phyloP scores from a whole-genome alignment of 2,113 vertebrate genomes.

The Pleuronectes platessa region DNA sequence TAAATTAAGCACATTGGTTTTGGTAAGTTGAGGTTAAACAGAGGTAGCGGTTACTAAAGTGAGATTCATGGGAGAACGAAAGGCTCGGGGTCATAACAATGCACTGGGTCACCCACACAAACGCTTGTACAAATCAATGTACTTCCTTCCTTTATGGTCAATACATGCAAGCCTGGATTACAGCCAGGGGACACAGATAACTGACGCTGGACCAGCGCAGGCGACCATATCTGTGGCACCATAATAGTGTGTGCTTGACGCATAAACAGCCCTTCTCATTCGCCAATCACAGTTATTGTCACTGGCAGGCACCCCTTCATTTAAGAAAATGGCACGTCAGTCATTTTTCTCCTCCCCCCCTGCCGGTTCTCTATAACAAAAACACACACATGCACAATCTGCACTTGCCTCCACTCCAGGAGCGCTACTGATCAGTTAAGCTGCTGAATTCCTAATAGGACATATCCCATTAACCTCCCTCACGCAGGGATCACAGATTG shows the following conservation, averaged over 20 bases:
- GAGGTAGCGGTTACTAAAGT: conserved; percentile 11
- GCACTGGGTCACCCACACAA: conserved; percentile 46
- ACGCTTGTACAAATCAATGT: conserved; percentile 64
- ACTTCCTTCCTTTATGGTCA: conserved; percentile 67
- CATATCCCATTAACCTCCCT: conserved; percentile 70
- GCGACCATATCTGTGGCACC: conserved; percentile 11
- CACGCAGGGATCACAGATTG: conserved; percentile 46
- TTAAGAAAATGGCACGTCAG: conserved; percentile 67
- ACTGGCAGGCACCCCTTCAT: conserved; percentile 49
- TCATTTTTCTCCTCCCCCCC: conserved; percentile 26
- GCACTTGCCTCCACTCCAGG: conserved; percentile 18
- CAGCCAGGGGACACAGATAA: conserved; percentile 41
- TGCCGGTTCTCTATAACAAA: conserved; percentile 22
- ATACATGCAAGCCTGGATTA: conserved; percentile 50
- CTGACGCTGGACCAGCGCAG: conserved; percentile 10
- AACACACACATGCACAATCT: conserved; percentile 19
- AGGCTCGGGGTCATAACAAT: conserved; percentile 45
- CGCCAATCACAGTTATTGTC: conserved; percentile 71
- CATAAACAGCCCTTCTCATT: conserved; percentile 60
- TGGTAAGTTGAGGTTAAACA: conserved; percentile 21
- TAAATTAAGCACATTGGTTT: conserved; percentile 44
- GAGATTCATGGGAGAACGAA: conserved; percentile 38
- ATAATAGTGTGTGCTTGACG: conserved; percentile 31
- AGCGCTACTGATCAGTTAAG: conserved; percentile 56
- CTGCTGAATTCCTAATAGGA: conserved; percentile 69